Evolutionary conservation across 2,113 vertebrate genomes (phyloP).

Genomic region (Climacteris rufus): DNA sequence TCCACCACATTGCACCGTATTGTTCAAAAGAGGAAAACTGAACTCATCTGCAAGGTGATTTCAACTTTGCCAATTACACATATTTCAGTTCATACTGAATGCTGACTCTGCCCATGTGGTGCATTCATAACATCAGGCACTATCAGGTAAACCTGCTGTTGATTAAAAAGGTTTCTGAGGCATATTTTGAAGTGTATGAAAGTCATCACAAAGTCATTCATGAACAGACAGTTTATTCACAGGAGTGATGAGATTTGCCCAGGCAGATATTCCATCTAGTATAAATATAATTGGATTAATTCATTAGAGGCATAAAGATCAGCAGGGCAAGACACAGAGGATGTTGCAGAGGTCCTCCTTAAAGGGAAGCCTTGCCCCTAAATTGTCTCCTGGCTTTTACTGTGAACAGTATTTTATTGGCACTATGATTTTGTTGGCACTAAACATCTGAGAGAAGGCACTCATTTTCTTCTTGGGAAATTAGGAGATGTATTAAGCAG

Average conservation of each 20-base stretch:
- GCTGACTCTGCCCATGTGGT: background rate
- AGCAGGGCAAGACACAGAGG: background rate
- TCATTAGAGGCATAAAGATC: background rate
- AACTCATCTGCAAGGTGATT: background rate
- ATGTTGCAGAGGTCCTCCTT: background rate
- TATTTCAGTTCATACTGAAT: background rate
- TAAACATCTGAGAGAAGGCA: background rate
- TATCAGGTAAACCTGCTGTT: background rate
- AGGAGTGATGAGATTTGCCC: background rate
- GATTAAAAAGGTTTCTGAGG: background rate
- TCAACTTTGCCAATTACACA: background rate
- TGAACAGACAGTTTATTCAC: background rate
- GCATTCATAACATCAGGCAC: background rate
- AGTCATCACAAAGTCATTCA: background rate
- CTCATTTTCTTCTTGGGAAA: background rate
- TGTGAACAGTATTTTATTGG: background rate
- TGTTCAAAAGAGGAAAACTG: background rate
- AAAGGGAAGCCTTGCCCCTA: background rate
- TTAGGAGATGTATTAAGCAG: background rate
- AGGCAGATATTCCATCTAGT: background rate
- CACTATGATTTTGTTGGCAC: conserved; percentile 1
- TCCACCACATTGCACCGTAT: background rate
- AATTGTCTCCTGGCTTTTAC: background rate
- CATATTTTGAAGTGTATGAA: background rate
- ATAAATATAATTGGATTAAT: background rate